Evolutionary conservation across 2,888 invertebrate species (phyloP).

Genomic region (Pheosia gnoma): DNA sequence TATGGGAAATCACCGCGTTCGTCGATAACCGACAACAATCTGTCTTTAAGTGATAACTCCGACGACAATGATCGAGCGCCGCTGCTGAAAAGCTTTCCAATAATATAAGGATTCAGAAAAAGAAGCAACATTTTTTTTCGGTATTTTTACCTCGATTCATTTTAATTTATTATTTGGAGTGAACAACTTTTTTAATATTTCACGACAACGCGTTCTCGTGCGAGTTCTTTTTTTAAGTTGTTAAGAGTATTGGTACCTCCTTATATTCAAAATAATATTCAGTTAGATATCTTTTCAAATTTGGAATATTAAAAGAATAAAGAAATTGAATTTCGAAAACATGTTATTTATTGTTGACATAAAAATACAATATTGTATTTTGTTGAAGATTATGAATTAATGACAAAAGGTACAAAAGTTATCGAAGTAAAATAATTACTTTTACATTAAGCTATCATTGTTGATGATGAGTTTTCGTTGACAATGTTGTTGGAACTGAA

Average conservation of each 20-base stretch:
- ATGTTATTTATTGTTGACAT: constrained; percentile 6
- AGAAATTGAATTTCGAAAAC: constrained; percentile 3
- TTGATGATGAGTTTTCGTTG: neutral
- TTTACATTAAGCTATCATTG: neutral
- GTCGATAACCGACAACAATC: constrained; percentile 34
- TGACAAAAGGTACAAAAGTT: constrained; percentile 3
- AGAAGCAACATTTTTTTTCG: constrained; percentile 6
- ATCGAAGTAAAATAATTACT: neutral
- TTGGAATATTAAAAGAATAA: constrained; percentile 1
- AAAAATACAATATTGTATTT: neutral
- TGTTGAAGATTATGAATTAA: neutral
- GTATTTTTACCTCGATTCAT: neutral
- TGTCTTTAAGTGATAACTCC: constrained; percentile 48
- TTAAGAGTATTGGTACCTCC: neutral
- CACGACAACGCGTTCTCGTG: neutral
- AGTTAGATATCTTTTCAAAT: neutral
- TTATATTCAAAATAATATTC: neutral
- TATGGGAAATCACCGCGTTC: constrained; percentile 46
- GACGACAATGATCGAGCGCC: constrained; percentile 48
- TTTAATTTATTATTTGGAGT: constrained; percentile 6
- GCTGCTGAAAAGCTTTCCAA: constrained; percentile 6
- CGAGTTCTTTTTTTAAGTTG: neutral
- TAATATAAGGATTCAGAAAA: constrained; percentile 6
- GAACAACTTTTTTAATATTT: neutral
- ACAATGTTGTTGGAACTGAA: constrained; percentile 1